Evolutionary conservation across 2,888 invertebrate genomes (phyloP), one percentile per base, ranked within the genome.

Genomic region (Pecten maximus): DNA sequence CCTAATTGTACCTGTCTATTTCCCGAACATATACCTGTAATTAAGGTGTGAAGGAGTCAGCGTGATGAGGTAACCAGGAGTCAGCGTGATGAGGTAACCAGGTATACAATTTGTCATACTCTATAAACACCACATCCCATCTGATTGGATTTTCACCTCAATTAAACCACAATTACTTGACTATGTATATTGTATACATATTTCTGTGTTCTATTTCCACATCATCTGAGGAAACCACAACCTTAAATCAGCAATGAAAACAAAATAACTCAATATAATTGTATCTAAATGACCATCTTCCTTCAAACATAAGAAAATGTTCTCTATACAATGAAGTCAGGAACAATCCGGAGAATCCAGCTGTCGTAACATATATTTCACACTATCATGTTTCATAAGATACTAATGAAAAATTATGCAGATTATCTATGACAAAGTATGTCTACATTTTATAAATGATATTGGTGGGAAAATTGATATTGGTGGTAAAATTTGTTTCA

Each of bases 61-160:
- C 6, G 10, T 28, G 74, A 74, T 74, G 74, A 74, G 74, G 74
- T 74, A 74, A 74, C 74, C 28, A 74, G 74, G 74, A 74, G 74
- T 16, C 74, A 74, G 35, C 6, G 10, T 28, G 74, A 74, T 74
- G 74, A 74, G 74, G 74, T 74, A 74, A 74, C 74, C 28, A 74
- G 74, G 74, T 74, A 2, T 54, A 54, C 23, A 28, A 28, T 74
- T 35, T 23, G 12, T 74, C 74, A 35, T 35, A 74, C 74, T 10
- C 19, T 6, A 74, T 74, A 35, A 74, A 74, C 74, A 74, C 10
- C n/a, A 54, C 12, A 6, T 19, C 54, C 19, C 54, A 54, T 54
- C 8, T 54, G n/a, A n/a, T 23, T 48, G 54, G 0, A 54, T 54
- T 54, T 19, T 54, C 48, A 48, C 54, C 54, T 54, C 54, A 54